These are phyloP conservation scores for Drosophila quadrilineata DNA, from an alignment of 1,140 invertebrate genomes.

Conservation along the genomic window DNA sequence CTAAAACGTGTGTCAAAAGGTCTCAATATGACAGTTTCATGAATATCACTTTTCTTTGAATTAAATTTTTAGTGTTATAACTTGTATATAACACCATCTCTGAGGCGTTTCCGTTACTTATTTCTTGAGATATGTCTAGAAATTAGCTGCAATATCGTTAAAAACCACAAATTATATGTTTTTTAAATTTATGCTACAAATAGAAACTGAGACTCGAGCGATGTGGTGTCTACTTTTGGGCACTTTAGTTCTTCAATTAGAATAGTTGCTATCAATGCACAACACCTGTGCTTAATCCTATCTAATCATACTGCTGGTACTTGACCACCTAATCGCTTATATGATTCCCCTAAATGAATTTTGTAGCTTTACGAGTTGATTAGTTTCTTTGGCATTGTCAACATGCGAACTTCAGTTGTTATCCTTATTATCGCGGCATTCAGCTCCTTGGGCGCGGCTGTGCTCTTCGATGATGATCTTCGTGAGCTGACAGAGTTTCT, in stretches of 20 bases:
- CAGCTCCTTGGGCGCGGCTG: constrained; percentile 41
- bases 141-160: no score
- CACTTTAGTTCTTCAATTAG: neutral
- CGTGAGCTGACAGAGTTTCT: constrained; percentile 69
- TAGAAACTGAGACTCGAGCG: no score
- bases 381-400: constrained; percentile 25
- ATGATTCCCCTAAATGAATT: neutral
- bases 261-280: neutral
- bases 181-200: no score
- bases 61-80: no score
- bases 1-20: no score
- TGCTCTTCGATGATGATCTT: constrained; percentile 66
- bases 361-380: neutral
- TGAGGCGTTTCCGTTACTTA: no score
- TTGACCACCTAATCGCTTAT: constrained; percentile 24
- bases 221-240: constrained; percentile 23
- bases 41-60: no score
- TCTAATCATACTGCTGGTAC: constrained; percentile 28
- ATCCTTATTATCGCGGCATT: constrained; percentile 35
- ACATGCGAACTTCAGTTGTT: constrained; percentile 42
- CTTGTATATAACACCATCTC: no score
- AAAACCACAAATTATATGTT: no score
- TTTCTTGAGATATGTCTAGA: no score
- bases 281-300: constrained; percentile 30
- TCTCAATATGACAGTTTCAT: no score